Evolutionary conservation across 2,113 vertebrate species (phyloP).

Genomic region (Podarcis raffonei): DNA sequence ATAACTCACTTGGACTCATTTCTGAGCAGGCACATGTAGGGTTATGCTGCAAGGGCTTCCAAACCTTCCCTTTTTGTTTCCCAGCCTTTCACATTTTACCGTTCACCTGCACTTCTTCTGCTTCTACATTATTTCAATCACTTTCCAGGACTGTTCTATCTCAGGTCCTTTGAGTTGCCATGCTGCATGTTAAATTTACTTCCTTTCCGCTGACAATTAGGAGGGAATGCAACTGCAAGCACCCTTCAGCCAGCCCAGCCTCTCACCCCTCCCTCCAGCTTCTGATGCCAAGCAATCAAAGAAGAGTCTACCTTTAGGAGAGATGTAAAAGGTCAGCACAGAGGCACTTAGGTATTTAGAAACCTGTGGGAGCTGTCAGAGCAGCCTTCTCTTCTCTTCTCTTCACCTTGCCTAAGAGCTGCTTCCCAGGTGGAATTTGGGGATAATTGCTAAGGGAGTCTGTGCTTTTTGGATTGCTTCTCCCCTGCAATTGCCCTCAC

Average conservation of each 20-base stretch:
- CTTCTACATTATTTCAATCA: neutral
- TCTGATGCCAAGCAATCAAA: neutral
- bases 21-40: neutral
- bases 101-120: neutral
- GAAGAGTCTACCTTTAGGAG: slow-evolving; percentile 6
- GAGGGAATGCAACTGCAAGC: neutral
- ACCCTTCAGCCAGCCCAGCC: neutral
- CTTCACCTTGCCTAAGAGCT: neutral
- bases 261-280: neutral
- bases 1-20: too few species aligned
- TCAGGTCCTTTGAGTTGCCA: neutral
- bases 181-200: neutral
- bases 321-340: slow-evolving; percentile 14
- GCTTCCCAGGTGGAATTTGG: neutral
- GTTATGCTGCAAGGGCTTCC: neutral
- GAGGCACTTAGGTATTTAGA: slow-evolving; percentile 2
- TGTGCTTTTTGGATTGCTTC: neutral
- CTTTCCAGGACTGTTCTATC: neutral
- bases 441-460: neutral
- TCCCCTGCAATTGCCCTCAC: neutral
- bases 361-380: neutral
- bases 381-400: neutral
- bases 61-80: neutral
- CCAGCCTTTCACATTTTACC: neutral
- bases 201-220: neutral